Evolutionary conservation across 2,113 vertebrate genomes (phyloP).

Genomic region (Turnix velox): DNA sequence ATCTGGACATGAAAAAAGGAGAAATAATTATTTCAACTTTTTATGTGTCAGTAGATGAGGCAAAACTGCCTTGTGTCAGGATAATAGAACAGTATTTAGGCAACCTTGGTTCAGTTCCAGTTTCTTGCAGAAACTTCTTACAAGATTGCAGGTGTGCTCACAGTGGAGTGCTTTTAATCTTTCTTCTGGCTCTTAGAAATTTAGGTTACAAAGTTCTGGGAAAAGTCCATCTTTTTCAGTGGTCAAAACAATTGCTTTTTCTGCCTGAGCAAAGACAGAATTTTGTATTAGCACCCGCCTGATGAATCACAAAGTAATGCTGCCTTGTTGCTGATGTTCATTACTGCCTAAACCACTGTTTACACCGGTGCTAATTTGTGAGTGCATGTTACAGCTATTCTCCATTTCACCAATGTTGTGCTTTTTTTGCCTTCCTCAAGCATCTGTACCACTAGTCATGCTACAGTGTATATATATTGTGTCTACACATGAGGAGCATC

Average conservation of each 20-base stretch:
- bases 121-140: not conserved
- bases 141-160: rapidly evolving
- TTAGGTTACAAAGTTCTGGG: not conserved
- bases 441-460: not conserved
- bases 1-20: not conserved
- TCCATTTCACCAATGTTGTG: not conserved
- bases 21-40: not conserved
- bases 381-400: not conserved
- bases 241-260: not conserved
- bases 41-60: not conserved
- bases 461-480: not conserved
- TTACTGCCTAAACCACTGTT: not conserved
- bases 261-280: not conserved
- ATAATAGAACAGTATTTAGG: not conserved
- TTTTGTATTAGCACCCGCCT: not conserved
- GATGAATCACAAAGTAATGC: not conserved
- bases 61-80: not conserved
- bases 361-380: not conserved
- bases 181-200: not conserved
- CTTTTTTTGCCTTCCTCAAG: not conserved
- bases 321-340: not conserved
- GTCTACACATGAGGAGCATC: not conserved
- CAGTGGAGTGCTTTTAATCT: not conserved
- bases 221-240: not conserved
- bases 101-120: not conserved